Base-by-base conservation (phyloP, 2,888 invertebrate species). In the Erannis defoliaria region DNA sequence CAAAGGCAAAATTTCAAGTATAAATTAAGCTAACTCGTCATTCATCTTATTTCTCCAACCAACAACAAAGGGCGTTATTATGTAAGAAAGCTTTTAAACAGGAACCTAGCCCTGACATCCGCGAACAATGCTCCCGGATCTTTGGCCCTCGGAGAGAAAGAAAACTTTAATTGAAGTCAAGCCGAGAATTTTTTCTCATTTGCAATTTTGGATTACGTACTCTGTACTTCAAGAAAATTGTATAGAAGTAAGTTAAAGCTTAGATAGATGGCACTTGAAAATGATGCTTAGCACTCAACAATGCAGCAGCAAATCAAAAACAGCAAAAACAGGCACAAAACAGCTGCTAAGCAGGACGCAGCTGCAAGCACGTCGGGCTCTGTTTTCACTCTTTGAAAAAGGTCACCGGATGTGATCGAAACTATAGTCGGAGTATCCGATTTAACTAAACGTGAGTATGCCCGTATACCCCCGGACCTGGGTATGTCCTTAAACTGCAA, bases 61-160 rank as follows among this genome's bases (percentile, higher is more conserved):
- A 12, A 46, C 2, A 9, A 12, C 4, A 46, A 35, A 37, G 35
- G 21, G 8, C 9, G 5, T 37, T 33, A 48, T 19, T 46, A 37
- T 31, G 26, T 45, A 14, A 31, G 18, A 8, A 31, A 40, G 40
- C 18, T 31, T 51, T 40, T 16, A 9, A 51, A 29, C 26, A 51
- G 18, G 29, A 40, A 40, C 18, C 16, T 16, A 43, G 42, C 12
- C 12, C 23, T 19, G 33, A 18, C 35, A 26, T 18, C 37, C 26
- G 5, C 38, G 37, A 37, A 35, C 49, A 62, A 46, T 45, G 51
- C 19, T 53, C 18, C 14, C n/a, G 56, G 59, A 56, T 49, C 37
- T 14, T 31, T 62, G 46, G 60, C 46, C 55, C 55, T 56, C 50
- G 38, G 46, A 29, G 53, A 29, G 53, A 55, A 61, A 56, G 55